Percentiles rank a stretch among this genome's conserved stretches.
Conservation (phyloP, 2,888 invertebrate genomes). For the Dolomedes plantarius region DNA sequence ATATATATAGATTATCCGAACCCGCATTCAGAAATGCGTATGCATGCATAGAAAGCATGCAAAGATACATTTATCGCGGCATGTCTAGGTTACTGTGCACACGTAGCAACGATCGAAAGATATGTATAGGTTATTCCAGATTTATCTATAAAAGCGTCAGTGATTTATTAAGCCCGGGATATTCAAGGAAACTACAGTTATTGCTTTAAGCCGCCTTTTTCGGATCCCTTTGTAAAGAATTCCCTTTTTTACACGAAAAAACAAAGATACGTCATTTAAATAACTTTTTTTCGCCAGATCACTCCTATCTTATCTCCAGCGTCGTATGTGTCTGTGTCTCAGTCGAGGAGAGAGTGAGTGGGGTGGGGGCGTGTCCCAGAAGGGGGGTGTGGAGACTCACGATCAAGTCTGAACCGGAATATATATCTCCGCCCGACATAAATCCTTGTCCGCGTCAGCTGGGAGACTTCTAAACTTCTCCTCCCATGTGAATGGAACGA, state of each 20-base stretch:
- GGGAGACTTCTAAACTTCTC: conserved; percentile 50
- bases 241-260: not conserved
- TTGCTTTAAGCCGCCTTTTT: conserved; percentile 14
- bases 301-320: not conserved
- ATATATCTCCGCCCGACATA: conserved; percentile 69
- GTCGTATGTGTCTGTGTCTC: conserved; percentile 5
- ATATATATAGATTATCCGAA: too few relatives aligned
- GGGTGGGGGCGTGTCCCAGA: conserved; percentile 18
- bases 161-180: not conserved
- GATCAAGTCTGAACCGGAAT: conserved; percentile 72
- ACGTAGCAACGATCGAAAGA: too few relatives aligned
- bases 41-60: too few relatives aligned
- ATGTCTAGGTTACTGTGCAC: too few relatives aligned
- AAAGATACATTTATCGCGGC: too few relatives aligned
- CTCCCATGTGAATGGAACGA: conserved; percentile 28
- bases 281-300: not conserved
- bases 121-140: too few relatives aligned
- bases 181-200: not conserved
- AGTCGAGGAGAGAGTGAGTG: conserved; percentile 19
- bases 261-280: conserved; percentile 2
- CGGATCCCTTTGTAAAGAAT: not conserved
- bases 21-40: too few relatives aligned
- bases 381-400: conserved; percentile 55
- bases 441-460: conserved; percentile 68
- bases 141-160: too few relatives aligned